Base-by-base conservation (phyloP, 2,888 invertebrate genomes). In the Himalopsyche tibetana region DNA sequence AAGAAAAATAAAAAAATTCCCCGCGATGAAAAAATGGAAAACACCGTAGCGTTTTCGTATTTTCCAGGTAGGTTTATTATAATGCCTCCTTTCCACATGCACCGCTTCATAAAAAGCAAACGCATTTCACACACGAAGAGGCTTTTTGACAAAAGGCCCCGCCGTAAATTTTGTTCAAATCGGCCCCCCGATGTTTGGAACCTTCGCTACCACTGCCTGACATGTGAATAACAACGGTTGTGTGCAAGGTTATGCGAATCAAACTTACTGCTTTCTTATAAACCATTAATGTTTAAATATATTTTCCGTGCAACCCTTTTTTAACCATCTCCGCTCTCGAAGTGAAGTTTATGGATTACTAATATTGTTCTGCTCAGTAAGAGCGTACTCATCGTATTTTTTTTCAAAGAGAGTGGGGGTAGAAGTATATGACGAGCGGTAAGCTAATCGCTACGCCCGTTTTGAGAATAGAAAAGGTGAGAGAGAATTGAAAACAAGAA, bases 111-210 rank as follows among this genome's bases (percentile, higher is more conserved):
- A 63, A 63, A 63, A 63, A 63, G 63, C 63, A 63, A 63, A 63
- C 63, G 63, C 63, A 63, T 63, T n/a, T 12, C 63, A 63, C 63
- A 63, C 63, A 63, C 63, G 63, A 63, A 63, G 63, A 63, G 63
- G 63, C 63, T 63, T 63, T 63, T 63, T 63, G 63, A 63, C 63
- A 63, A 63, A 51, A 63, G 63, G 63, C 63, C 11, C 28, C 28
- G 63, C 19, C 19, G 63, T 63, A 63, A 63, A 63, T 63, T 63
- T 63, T 63, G 63, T 28, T 63, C 19, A 63, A 63, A 63, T 63
- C 63, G 63, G 63, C 63, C 63, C 63, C 63, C 63, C 19, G 63
- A 63, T 63, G 63, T 63, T 63, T 28, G 28, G 28, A 63, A 63
- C 63, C 63, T 63, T 63, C 19, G 28, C 63, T 19, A 63, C 63